Evolutionary conservation across 2,888 invertebrate genomes (phyloP).

Genomic region (Aleiodes testaceus): DNA sequence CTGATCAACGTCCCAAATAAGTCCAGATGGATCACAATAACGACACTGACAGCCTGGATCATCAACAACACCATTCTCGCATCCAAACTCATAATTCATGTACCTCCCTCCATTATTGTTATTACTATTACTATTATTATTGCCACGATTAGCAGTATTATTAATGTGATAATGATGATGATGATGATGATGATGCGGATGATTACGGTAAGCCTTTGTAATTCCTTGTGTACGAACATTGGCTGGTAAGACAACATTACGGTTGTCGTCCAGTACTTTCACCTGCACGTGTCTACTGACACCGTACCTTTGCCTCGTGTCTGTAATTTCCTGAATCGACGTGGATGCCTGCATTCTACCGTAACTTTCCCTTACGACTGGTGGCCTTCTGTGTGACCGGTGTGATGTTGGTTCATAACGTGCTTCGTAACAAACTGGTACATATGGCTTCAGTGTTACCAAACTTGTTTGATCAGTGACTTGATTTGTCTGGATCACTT

Average conservation of each 20-base stretch:
- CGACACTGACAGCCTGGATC: conserved; percentile 79
- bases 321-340: conserved; percentile 72
- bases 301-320: conserved; percentile 71
- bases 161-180: conserved; percentile 48
- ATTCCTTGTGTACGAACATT: conserved; percentile 52
- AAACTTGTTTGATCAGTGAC: conserved; percentile 61
- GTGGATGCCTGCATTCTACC: conserved; percentile 64
- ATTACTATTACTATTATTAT: conserved; percentile 46
- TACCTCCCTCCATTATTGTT: conserved; percentile 47
- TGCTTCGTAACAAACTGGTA: conserved; percentile 70
- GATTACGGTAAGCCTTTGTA: conserved; percentile 51
- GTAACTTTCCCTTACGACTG: conserved; percentile 62
- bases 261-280: conserved; percentile 75
- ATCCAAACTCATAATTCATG: conserved; percentile 47
- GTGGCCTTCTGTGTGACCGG: conserved; percentile 61
- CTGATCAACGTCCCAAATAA: conserved; percentile 84
- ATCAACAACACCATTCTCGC: conserved; percentile 60
- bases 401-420: conserved; percentile 63
- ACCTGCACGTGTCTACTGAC: conserved; percentile 72
- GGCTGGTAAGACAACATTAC: conserved; percentile 64
- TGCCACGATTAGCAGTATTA: conserved; percentile 48
- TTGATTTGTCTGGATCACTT: conserved; percentile 43
- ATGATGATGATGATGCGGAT: conserved; percentile 51
- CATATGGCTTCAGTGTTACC: conserved; percentile 73
- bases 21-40: conserved; percentile 83